Percentiles rank a stretch among this genome's conserved stretches.
Evolutionary conservation across 30 jellyfish, hydroid and myxozoan species (phyloP).

Genomic region (Sanderia malayensis): DNA sequence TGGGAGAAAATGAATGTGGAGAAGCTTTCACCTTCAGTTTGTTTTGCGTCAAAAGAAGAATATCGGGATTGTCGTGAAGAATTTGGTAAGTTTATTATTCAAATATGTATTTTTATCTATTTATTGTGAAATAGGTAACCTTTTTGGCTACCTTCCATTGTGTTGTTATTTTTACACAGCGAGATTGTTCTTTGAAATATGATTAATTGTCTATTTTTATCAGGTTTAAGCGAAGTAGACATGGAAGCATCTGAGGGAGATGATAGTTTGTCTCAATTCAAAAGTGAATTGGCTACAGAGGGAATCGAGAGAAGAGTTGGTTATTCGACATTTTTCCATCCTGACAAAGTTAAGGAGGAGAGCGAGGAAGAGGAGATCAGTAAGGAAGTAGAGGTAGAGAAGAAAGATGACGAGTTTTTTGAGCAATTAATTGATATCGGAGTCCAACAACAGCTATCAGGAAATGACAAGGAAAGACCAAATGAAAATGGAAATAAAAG

Average conservation of each 20-base stretch:
- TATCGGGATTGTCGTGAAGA: slow-evolving; percentile 89
- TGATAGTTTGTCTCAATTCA: too few species aligned
- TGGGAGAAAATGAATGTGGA: slow-evolving; percentile 86
- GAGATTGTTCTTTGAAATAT: too few species aligned
- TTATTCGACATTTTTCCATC: slow-evolving; percentile 47
- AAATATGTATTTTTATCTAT: too few species aligned
- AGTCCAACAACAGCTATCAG: neutral
- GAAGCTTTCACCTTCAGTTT: slow-evolving; percentile 68
- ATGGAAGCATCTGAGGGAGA: too few species aligned
- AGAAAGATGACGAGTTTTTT: neutral
- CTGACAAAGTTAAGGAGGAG: neutral
- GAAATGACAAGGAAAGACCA: neutral
- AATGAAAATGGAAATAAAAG: neutral
- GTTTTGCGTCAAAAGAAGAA: slow-evolving; percentile 85
- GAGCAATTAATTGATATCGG: neutral
- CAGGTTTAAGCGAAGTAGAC: neutral
- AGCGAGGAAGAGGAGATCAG: neutral
- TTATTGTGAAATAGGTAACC: too few species aligned
- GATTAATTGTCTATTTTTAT: too few species aligned
- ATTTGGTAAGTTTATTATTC: slow-evolving; percentile 78
- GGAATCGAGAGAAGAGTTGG: slow-evolving; percentile 40
- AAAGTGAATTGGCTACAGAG: neutral
- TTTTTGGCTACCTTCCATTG: too few species aligned
- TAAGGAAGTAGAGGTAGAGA: neutral
- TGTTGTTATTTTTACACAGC: too few species aligned